These are phyloP conservation scores for Pseudoatta argentina DNA, from an alignment of 1,140 invertebrate genomes.

Conservation along the genomic window DNA sequence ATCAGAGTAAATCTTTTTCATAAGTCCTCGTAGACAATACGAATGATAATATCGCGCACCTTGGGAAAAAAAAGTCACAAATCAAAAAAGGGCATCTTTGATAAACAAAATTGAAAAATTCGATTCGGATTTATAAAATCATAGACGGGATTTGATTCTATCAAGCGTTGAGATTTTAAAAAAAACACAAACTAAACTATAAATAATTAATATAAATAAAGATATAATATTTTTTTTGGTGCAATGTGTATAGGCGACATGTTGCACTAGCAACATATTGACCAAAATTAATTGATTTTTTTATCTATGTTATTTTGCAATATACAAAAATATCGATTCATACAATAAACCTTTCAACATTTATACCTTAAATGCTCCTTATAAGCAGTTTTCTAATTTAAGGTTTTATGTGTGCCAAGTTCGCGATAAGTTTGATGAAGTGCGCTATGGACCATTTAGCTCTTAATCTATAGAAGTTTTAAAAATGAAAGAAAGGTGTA, in stretches of 20 bases:
- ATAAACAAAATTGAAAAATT: constrained; percentile 13
- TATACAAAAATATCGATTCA: not conserved
- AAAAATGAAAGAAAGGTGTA: not conserved
- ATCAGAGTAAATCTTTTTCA: constrained; percentile 29
- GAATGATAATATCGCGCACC: not conserved
- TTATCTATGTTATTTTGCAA: not conserved
- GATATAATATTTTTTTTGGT: not conserved
- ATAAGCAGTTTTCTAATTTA: constrained; percentile 25
- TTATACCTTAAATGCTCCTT: not conserved
- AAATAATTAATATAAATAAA: not conserved
- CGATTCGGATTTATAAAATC: not conserved
- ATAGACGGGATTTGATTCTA: not conserved
- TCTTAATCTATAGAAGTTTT: not conserved
- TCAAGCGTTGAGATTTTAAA: not conserved
- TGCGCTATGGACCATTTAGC: not conserved
- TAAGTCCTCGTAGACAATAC: constrained; percentile 8
- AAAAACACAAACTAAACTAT: not conserved
- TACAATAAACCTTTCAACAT: not conserved
- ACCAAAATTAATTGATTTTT: not conserved
- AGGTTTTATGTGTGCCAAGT: not conserved
- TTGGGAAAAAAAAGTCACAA: not conserved
- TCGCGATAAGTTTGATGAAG: constrained; percentile 15
- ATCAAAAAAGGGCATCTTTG: not conserved
- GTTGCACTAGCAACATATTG: too few species aligned
- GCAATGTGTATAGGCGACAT: not conserved